Percentiles rank a stretch among this genome's conserved stretches.
These are phyloP conservation scores for Melolontha melolontha DNA, from an alignment of 2,888 invertebrate species.

Conservation along the genomic window DNA sequence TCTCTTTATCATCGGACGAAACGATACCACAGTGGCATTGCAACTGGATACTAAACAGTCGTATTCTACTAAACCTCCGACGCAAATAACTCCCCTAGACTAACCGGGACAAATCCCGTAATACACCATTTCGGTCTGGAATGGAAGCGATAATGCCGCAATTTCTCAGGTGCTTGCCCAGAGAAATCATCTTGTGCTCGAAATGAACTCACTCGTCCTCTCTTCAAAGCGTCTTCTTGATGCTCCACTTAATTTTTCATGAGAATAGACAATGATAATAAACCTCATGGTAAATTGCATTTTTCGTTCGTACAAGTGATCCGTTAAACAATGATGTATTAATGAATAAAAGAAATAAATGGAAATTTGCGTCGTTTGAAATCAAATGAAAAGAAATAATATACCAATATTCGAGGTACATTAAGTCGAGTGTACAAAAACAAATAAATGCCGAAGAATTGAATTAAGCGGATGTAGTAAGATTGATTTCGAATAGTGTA, in stretches of 20 bases:
- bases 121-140: slow-evolving; percentile 26
- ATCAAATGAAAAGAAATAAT: no score
- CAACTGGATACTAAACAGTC: neutral
- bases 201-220: slow-evolving; percentile 11
- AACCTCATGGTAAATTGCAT: slow-evolving; percentile 21
- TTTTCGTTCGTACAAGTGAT: neutral
- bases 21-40: neutral
- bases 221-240: neutral
- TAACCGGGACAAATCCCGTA: slow-evolving; percentile 25
- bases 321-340: no score
- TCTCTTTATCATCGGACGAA: slow-evolving; percentile 8
- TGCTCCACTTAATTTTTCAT: slow-evolving; percentile 27
- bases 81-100: slow-evolving; percentile 14
- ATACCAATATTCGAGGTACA: no score
- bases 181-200: slow-evolving; percentile 7
- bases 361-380: no score
- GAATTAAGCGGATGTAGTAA: no score
- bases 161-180: slow-evolving; percentile 34
- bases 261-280: slow-evolving; percentile 15
- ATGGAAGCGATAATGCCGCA: slow-evolving; percentile 35
- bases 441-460: no score
- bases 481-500: no score
- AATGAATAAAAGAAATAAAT: no score
- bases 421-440: no score
- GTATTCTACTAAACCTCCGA: slow-evolving; percentile 7